Evolutionary conservation across 2,888 invertebrate genomes (phyloP).

Genomic region (Leucophenga maculata): DNA sequence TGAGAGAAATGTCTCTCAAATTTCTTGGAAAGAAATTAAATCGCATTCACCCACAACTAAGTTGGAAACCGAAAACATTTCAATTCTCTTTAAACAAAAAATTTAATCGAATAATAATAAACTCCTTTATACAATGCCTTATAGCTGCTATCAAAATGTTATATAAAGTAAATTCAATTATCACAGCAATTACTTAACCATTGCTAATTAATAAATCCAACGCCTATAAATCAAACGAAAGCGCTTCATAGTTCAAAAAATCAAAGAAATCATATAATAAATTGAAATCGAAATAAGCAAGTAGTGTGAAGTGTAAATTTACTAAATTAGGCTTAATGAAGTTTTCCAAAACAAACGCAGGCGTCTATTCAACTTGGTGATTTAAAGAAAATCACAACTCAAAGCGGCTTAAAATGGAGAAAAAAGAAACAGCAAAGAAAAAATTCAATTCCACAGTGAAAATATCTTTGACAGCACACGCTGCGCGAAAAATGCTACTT

Average conservation of each 20-base stretch:
- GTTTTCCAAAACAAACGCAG: too few relatives aligned
- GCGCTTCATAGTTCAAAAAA: background rate
- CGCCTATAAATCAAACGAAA: background rate
- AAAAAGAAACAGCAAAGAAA: slow-evolving; percentile 19
- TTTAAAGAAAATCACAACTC: background rate
- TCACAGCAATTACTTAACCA: background rate
- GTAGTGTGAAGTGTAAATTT: slow-evolving; percentile 2
- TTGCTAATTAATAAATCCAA: slow-evolving; percentile 1
- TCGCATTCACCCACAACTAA: too few relatives aligned
- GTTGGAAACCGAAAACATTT: too few relatives aligned
- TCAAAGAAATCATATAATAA: background rate
- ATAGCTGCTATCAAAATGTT: too few relatives aligned
- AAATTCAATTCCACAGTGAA: slow-evolving; percentile 8
- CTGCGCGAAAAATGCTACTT: slow-evolving; percentile 3
- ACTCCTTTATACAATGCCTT: too few relatives aligned
- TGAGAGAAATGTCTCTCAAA: too few relatives aligned
- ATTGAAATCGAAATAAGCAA: background rate
- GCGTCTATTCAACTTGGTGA: slow-evolving; percentile 12
- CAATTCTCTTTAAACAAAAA: too few relatives aligned
- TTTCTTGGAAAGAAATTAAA: too few relatives aligned
- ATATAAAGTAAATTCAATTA: background rate
- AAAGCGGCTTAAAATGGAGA: slow-evolving; percentile 19
- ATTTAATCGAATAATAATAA: too few relatives aligned
- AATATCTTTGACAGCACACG: slow-evolving; percentile 18
- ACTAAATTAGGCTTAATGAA: background rate